Evolutionary conservation across 2,888 invertebrate genomes (phyloP).

Genomic region (Acronicta aceris): DNA sequence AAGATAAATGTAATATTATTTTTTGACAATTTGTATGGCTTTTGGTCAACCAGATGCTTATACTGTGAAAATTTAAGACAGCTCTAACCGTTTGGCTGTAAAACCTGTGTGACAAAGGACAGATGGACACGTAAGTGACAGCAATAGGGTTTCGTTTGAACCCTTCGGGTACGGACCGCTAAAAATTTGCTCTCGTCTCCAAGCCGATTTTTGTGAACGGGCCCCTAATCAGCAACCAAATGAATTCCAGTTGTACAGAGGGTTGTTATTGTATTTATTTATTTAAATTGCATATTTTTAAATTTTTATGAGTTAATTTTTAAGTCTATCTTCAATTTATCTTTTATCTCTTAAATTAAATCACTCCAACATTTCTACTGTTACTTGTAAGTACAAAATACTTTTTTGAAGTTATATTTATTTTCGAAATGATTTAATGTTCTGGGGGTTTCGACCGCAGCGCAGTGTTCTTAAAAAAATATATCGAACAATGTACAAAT

Average conservation of each 20-base stretch:
- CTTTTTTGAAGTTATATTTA: slow-evolving; percentile 36
- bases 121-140: too few species aligned
- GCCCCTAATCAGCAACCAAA: too few species aligned
- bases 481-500: slow-evolving; percentile 18
- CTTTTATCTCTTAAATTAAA: slow-evolving; percentile 1
- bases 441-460: slow-evolving; percentile 3
- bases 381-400: slow-evolving; percentile 45
- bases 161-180: too few species aligned
- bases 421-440: slow-evolving; percentile 14
- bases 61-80: too few species aligned
- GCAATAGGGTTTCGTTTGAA: too few species aligned
- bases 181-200: too few species aligned
- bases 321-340: slow-evolving; percentile 4
- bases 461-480: not conserved
- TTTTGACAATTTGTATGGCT: too few species aligned
- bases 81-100: too few species aligned
- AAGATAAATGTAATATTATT: too few species aligned
- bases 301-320: not conserved
- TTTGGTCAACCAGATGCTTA: too few species aligned
- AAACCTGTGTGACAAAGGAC: too few species aligned
- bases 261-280: slow-evolving; percentile 38
- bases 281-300: not conserved
- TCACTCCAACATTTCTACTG: slow-evolving; percentile 52
- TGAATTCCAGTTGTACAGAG: slow-evolving; percentile 26
- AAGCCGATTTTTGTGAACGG: too few species aligned